Base-by-base conservation (phyloP, 2,797 vertebrate genomes). In the Protonibea diacanthus region DNA sequence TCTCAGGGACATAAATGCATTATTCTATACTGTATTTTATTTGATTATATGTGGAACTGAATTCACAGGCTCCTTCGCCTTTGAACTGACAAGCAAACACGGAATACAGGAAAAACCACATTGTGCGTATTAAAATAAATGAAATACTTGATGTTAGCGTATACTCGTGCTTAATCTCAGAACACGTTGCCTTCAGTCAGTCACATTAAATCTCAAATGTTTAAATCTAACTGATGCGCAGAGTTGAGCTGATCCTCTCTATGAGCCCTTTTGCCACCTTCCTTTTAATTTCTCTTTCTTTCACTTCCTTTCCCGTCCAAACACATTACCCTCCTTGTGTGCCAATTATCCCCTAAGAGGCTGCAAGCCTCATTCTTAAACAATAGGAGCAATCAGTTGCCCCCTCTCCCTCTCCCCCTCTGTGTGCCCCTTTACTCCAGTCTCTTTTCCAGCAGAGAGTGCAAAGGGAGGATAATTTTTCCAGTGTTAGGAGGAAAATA, bases 361-460 rank as follows among this genome's bases (percentile, higher is more conserved):
- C 88, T 86, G 84, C 82, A 89, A 92, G 91, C 87, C 84, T 92
- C 87, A 90, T 82, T 92, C 86, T 89, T 91, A 95, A 92, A 96
- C 95, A 96, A 96, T 94, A 92, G 94, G 91, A 90, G 93, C 95
- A 95, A 96, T 96, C 95, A 96, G 91, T 83, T 87, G 85, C 72
- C 84, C 90, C 87, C 88, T 88, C 82, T 89, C 84, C 63, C 78
- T 65, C 81, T 84, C 61, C 84, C 85, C 74, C 82, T 77, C 80
- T 78, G 77, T 75, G 61, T 86, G 70, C 80, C 86, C 80, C 85
- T 89, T 87, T 74, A 80, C 83, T 74, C 71, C 76, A 44, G 78
- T 81, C 75, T 84, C 71, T 82, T 86, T 87, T 90, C 76, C 81
- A 78, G 83, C 87, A 76, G 82, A 78, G 83, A 89, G 90, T 83